phyloP scores from a whole-genome alignment of 2,113 vertebrate species.

The Phoenicopterus ruber region DNA sequence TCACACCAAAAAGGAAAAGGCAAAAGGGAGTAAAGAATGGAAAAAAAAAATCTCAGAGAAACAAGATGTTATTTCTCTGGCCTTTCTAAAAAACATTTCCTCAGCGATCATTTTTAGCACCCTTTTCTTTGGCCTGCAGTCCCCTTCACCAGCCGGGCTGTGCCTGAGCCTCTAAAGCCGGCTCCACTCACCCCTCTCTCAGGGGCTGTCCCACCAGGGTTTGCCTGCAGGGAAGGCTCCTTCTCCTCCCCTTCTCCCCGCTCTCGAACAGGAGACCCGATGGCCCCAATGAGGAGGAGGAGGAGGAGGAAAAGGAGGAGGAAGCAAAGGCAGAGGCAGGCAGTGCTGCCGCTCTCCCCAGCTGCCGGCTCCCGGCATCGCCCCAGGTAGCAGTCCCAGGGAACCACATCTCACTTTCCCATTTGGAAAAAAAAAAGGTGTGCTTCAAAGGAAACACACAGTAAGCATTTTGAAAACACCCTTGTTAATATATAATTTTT shows the following conservation, averaged over 20 bases:
- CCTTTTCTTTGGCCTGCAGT: background rate
- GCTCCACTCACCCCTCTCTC: background rate
- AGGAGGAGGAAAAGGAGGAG: background rate
- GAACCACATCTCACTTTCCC: background rate
- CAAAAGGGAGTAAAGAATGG: background rate
- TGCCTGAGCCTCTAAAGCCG: background rate
- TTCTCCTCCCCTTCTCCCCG: background rate
- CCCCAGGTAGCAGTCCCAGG: background rate
- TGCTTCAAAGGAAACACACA: background rate
- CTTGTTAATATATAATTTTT: background rate
- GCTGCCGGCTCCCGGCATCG: background rate
- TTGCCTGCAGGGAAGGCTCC: background rate
- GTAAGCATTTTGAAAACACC: background rate
- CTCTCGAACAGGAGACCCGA: background rate
- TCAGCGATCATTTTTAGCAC: background rate
- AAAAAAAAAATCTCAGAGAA: background rate
- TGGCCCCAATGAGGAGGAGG: background rate
- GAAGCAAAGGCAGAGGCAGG: background rate
- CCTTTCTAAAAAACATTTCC: background rate
- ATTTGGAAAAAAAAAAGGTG: background rate
- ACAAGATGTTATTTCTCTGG: background rate
- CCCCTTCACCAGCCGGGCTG: background rate
- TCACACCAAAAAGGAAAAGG: background rate
- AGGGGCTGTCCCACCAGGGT: background rate
- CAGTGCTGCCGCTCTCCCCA: background rate